Evolutionary conservation across 2,113 vertebrate species (phyloP).

Genomic region (Anolis sagrei): DNA sequence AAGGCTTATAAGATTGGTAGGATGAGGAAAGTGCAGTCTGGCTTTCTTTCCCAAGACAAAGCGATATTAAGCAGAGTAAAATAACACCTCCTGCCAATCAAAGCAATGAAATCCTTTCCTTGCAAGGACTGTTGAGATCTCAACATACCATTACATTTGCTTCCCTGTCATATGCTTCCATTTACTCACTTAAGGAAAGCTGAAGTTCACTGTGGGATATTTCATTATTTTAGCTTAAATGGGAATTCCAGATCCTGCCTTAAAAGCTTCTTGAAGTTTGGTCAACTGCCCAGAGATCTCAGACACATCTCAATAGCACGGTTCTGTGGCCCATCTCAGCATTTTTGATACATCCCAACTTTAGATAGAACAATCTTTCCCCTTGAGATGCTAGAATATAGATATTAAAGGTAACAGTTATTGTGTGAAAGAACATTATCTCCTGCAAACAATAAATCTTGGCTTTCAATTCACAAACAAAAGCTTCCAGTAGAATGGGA

Average conservation of each 20-base stretch:
- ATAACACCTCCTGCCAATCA: constrained; percentile 51
- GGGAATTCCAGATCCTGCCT: constrained; percentile 4
- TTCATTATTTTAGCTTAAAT: constrained; percentile 40
- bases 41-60: constrained; percentile 62
- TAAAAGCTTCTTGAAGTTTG: background rate
- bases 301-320: background rate
- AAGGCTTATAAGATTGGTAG: constrained; percentile 73
- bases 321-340: background rate
- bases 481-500: background rate
- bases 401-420: background rate
- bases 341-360: background rate
- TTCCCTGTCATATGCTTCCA: background rate
- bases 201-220: constrained; percentile 6
- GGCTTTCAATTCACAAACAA: background rate
- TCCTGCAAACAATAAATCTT: background rate
- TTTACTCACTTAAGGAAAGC: constrained; percentile 44
- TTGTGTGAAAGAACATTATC: background rate
- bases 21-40: constrained; percentile 53
- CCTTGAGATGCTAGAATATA: background rate
- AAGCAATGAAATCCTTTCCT: constrained; percentile 5
- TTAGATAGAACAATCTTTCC: background rate
- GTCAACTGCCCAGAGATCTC: constrained; percentile 2
- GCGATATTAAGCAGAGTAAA: constrained; percentile 51
- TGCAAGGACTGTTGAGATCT: constrained; percentile 31
- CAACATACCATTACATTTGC: constrained; percentile 37